Percentiles rank a stretch among this genome's conserved stretches.
These are phyloP conservation scores for Gymnobelideus leadbeateri DNA, from an alignment of 2,113 vertebrate species.

Conservation along the genomic window DNA sequence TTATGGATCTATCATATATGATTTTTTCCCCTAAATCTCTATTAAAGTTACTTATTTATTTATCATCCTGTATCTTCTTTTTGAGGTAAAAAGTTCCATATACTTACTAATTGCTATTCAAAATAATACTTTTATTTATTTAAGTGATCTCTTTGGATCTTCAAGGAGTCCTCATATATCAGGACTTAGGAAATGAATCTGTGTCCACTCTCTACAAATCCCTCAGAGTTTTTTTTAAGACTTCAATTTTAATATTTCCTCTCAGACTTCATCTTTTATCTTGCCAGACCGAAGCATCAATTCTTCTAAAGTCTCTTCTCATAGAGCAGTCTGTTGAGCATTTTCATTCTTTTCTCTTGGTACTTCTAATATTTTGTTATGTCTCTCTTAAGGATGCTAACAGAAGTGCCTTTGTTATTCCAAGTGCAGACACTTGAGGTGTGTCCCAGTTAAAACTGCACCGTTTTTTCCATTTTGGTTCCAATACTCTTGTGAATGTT, in stretches of 20 bases:
- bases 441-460: accelerated
- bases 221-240: background rate
- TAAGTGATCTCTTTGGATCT: background rate
- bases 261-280: background rate
- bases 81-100: background rate
- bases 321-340: background rate
- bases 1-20: background rate
- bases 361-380: background rate
- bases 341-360: background rate
- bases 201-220: background rate
- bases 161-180: background rate
- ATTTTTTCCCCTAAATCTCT: background rate
- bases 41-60: background rate
- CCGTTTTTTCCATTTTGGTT: background rate
- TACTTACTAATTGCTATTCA: background rate
- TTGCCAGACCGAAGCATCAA: background rate
- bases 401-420: background rate
- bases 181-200: background rate
- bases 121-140: conserved; percentile 25
- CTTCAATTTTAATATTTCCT: background rate
- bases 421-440: background rate
- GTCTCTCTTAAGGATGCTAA: background rate
- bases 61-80: background rate
- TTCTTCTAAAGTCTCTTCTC: background rate
- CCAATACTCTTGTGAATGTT: background rate